Conservation (phyloP, 2,797 vertebrate genomes). For the Austrolebias charrua region DNA sequence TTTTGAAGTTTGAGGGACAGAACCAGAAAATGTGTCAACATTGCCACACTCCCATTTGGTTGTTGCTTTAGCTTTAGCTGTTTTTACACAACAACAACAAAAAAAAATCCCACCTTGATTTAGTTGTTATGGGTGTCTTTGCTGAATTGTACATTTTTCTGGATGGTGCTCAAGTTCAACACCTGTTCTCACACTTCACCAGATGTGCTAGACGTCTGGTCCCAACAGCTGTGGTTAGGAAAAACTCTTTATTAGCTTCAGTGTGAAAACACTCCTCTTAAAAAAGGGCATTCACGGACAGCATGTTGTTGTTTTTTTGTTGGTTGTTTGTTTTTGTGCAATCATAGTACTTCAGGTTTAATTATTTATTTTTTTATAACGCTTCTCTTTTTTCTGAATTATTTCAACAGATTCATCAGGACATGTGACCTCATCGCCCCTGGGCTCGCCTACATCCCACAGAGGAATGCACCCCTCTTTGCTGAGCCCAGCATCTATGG, state of each 20-base stretch:
- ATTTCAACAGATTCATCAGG: constrained; percentile 86
- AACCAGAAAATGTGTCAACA: not conserved
- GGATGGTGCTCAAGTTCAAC: constrained; percentile 20
- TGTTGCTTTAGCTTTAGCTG: not conserved
- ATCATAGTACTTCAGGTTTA: not conserved
- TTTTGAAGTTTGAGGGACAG: constrained; percentile 23
- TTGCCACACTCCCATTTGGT: not conserved
- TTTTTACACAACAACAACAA: constrained; percentile 24
- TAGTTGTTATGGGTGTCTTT: constrained; percentile 23
- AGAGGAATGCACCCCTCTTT: constrained; percentile 92
- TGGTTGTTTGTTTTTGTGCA: not conserved
- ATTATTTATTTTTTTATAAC: constrained; percentile 14
- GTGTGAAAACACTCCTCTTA: constrained; percentile 13
- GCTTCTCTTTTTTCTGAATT: not conserved
- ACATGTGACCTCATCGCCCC: constrained; percentile 86
- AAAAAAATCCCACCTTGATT: not conserved
- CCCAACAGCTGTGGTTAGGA: constrained; percentile 10
- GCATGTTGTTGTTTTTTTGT: not conserved
- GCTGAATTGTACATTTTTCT: constrained; percentile 39
- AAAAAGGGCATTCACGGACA: not conserved
- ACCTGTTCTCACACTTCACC: constrained; percentile 49
- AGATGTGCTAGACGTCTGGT: constrained; percentile 38
- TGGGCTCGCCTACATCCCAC: constrained; percentile 87
- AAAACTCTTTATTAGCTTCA: constrained; percentile 14
- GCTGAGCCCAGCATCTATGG: constrained; percentile 84